Conservation (phyloP, 1,140 invertebrate genomes). For the Temnothorax longispinosus region DNA sequence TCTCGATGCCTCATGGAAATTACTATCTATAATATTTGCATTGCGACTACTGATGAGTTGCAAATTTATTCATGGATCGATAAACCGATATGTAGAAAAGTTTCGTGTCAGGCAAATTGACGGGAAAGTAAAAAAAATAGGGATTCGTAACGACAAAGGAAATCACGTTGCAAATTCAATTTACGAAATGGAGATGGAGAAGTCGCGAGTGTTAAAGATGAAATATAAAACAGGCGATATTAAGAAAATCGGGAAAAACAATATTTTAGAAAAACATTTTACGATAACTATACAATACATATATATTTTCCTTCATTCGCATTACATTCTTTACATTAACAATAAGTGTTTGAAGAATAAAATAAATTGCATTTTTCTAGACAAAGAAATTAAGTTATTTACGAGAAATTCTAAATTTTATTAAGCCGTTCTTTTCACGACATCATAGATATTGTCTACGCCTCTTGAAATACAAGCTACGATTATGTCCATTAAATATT, state of each 20-base stretch:
- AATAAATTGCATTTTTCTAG: not conserved
- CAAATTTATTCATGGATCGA: slow-evolving; percentile 48
- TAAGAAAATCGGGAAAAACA: not conserved
- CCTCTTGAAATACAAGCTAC: not conserved
- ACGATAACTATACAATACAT: not conserved
- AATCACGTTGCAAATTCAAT: not conserved
- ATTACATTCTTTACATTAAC: not conserved
- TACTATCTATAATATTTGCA: slow-evolving; percentile 9
- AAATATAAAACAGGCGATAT: slow-evolving; percentile 1
- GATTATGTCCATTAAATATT: not conserved
- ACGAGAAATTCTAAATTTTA: not conserved
- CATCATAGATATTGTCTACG: not conserved
- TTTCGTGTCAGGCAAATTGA: not conserved
- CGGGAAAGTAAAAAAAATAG: not conserved
- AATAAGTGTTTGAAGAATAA: not conserved
- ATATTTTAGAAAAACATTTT: not conserved
- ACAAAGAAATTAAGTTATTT: not conserved
- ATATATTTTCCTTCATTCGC: too few species aligned
- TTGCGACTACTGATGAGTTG: not conserved
- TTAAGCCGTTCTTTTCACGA: not conserved
- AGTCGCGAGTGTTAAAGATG: not conserved
- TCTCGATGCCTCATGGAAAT: slow-evolving; percentile 12
- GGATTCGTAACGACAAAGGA: not conserved
- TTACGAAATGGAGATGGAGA: slow-evolving; percentile 6
- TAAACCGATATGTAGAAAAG: slow-evolving; percentile 43